These are phyloP conservation scores for Diphyllodes magnificus DNA, from an alignment of 2,113 vertebrate genomes.

Conservation along the genomic window DNA sequence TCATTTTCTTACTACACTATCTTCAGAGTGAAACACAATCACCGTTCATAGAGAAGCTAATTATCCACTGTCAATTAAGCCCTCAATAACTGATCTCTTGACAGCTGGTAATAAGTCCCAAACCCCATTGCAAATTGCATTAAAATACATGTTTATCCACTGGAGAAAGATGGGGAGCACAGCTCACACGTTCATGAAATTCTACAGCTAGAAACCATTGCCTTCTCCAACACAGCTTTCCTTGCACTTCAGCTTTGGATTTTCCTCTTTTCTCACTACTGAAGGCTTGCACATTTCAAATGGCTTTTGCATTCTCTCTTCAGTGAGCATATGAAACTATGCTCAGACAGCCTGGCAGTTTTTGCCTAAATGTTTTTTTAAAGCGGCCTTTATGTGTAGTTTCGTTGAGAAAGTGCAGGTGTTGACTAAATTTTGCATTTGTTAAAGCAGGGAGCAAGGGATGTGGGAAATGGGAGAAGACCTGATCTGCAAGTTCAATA, in stretches of 20 bases:
- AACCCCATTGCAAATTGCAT: conserved; percentile 30
- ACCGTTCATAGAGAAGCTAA: conserved; percentile 55
- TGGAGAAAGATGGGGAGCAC: conserved; percentile 21
- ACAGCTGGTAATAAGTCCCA: conserved; percentile 57
- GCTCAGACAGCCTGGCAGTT: not conserved
- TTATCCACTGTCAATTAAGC: conserved; percentile 58
- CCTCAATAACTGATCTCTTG: conserved; percentile 56
- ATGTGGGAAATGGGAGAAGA: not conserved
- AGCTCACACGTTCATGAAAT: not conserved
- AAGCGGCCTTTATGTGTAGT: not conserved
- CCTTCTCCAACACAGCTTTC: not conserved
- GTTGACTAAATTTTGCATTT: not conserved
- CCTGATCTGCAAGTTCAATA: not conserved
- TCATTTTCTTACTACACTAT: conserved; percentile 5
- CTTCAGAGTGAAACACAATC: conserved; percentile 52
- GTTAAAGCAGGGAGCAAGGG: not conserved
- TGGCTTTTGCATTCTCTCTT: not conserved
- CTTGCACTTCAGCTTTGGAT: not conserved
- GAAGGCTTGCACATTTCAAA: not conserved
- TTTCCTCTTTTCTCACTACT: not conserved
- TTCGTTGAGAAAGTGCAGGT: not conserved
- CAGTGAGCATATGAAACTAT: not conserved
- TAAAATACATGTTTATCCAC: conserved; percentile 21
- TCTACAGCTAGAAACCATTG: not conserved
- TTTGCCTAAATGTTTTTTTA: not conserved